phyloP scores from a whole-genome alignment of 2,113 vertebrate species.

The Dasyprocta punctata region DNA sequence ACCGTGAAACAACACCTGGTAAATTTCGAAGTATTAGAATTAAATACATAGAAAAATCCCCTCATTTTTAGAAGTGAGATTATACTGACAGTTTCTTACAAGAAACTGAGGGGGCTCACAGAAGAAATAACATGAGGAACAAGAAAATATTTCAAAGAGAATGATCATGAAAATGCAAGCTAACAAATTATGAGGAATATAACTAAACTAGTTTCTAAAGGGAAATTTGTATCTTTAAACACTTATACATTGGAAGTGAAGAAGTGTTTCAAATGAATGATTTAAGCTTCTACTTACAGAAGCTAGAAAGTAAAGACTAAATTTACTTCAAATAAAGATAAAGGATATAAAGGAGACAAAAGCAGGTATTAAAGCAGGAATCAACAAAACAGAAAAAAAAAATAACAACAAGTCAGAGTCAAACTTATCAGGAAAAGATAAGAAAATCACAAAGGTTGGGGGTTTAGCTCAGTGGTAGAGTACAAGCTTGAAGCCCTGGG shows the following conservation, averaged over 20 bases:
- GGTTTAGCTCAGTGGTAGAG: background rate
- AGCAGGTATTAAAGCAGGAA: background rate
- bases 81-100: background rate
- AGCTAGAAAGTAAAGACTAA: conserved; percentile 7
- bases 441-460: background rate
- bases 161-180: background rate
- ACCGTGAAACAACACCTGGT: background rate
- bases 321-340: background rate
- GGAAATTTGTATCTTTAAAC: background rate
- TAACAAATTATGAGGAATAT: background rate
- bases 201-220: background rate
- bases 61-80: background rate
- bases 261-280: conserved; percentile 48
- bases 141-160: conserved; percentile 21
- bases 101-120: background rate
- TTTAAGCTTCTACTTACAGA: conserved; percentile 7
- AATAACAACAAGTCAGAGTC: background rate
- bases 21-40: conserved; percentile 16
- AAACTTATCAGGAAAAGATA: background rate
- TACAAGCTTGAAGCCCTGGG: background rate
- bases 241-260: background rate
- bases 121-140: background rate
- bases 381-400: background rate
- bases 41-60: background rate
- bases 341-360: background rate